Evolutionary conservation across 2,888 invertebrate species (phyloP).

Genomic region (Rutpela maculata): DNA sequence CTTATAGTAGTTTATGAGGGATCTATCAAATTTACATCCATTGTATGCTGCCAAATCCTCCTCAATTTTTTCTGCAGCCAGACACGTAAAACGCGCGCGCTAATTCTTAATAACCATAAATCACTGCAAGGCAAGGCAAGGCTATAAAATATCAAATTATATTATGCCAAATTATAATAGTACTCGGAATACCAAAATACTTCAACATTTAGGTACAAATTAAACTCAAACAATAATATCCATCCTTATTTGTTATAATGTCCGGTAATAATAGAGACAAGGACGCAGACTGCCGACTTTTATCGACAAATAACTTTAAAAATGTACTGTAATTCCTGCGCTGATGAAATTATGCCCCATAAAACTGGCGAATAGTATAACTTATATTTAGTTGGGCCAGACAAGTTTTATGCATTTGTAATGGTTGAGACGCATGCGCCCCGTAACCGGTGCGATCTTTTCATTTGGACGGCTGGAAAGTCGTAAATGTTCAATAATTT

Average conservation of each 20-base stretch:
- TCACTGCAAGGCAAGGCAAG: slow-evolving; percentile 60
- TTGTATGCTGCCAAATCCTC: slow-evolving; percentile 33
- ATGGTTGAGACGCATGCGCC: slow-evolving; percentile 27
- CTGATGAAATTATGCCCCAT: slow-evolving; percentile 72
- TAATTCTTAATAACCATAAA: slow-evolving; percentile 69
- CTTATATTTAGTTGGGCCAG: slow-evolving; percentile 62
- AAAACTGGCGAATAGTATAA: slow-evolving; percentile 68
- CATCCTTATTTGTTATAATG: slow-evolving; percentile 48
- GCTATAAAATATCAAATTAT: slow-evolving; percentile 69
- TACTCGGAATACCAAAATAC: slow-evolving; percentile 54
- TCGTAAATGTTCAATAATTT: slow-evolving; percentile 41
- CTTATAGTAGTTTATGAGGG: slow-evolving; percentile 7
- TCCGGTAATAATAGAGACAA: slow-evolving; percentile 68
- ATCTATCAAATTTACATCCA: slow-evolving; percentile 27
- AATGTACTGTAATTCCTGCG: slow-evolving; percentile 68
- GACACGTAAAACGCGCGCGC: slow-evolving; percentile 21
- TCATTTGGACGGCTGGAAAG: slow-evolving; percentile 25
- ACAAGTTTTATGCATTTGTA: slow-evolving; percentile 47
- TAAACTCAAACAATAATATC: slow-evolving; percentile 52
- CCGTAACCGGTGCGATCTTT: neutral
- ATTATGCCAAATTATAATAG: slow-evolving; percentile 70
- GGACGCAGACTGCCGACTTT: slow-evolving; percentile 65
- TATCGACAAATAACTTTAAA: slow-evolving; percentile 69
- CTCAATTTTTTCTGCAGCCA: slow-evolving; percentile 31
- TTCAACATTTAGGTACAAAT: slow-evolving; percentile 61